Evolutionary conservation across 2,888 invertebrate genomes (phyloP).

Genomic region (Pimpla rufipes): DNA sequence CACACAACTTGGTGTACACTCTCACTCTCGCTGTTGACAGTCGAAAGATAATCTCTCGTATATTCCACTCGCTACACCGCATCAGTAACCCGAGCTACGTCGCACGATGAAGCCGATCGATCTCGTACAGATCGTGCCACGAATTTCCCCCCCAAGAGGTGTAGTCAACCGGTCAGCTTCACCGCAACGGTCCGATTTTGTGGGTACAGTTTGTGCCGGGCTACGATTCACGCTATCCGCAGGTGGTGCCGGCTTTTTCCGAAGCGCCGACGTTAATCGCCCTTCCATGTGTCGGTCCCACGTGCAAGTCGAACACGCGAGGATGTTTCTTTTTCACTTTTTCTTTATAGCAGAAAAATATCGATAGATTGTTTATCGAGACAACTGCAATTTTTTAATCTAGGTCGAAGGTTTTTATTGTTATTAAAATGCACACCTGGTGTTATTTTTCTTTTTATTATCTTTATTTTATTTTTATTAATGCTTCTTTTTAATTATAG

Average conservation of each 20-base stretch:
- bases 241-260: neutral
- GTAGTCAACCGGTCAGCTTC: neutral
- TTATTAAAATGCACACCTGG: too few species aligned
- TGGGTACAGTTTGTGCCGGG: neutral
- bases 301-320: neutral
- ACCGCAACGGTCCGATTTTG: neutral
- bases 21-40: slow-evolving; percentile 33
- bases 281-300: neutral
- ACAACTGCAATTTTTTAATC: neutral
- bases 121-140: neutral
- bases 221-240: slow-evolving; percentile 12
- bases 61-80: neutral
- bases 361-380: neutral
- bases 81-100: neutral
- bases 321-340: neutral
- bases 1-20: slow-evolving; percentile 29
- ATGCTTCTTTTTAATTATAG: too few species aligned
- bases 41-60: slow-evolving; percentile 42
- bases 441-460: too few species aligned
- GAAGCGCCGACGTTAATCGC: neutral
- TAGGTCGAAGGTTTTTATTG: too few species aligned
- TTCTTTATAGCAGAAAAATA: neutral
- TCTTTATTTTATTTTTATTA: too few species aligned
- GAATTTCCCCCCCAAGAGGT: neutral
- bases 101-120: neutral